phyloP scores from a whole-genome alignment of 2,113 vertebrate genomes.

The Sceloporus tristichus region DNA sequence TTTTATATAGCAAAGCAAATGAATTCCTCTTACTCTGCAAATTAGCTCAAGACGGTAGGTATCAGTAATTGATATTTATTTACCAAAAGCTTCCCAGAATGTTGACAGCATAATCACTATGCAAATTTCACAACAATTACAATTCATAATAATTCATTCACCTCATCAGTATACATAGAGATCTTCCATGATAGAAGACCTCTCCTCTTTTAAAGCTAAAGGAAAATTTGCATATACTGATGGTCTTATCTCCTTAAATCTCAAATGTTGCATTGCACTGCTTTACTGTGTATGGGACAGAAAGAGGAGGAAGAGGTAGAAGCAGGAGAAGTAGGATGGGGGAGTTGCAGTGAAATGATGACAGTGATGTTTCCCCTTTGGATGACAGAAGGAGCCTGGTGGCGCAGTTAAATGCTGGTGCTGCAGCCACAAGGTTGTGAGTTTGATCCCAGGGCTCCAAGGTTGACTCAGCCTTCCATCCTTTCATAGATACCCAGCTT shows the following conservation, averaged over 20 bases:
- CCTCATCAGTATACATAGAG: background rate
- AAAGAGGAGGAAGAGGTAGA: background rate
- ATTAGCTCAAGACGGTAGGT: constrained; percentile 44
- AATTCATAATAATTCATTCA: constrained; percentile 34
- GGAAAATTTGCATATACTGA: constrained; percentile 10
- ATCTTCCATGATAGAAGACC: background rate
- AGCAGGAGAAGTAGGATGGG: background rate
- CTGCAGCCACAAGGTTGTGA: no score
- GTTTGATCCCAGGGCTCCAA: no score
- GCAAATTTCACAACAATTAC: constrained; percentile 30
- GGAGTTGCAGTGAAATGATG: background rate
- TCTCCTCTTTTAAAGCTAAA: background rate
- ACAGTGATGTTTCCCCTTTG: background rate
- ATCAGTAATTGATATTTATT: constrained; percentile 57
- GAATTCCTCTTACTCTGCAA: constrained; percentile 42
- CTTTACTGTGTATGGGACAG: background rate
- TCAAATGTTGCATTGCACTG: background rate
- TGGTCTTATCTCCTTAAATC: background rate
- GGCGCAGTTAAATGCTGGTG: no score
- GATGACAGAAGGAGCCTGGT: background rate
- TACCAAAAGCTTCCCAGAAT: constrained; percentile 37
- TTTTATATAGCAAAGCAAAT: constrained; percentile 41
- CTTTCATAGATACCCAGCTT: no score
- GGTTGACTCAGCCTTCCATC: no score
- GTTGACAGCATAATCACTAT: constrained; percentile 41